phyloP scores from a whole-genome alignment of 1,140 invertebrate genomes.

The Acromyrmex heyeri region DNA sequence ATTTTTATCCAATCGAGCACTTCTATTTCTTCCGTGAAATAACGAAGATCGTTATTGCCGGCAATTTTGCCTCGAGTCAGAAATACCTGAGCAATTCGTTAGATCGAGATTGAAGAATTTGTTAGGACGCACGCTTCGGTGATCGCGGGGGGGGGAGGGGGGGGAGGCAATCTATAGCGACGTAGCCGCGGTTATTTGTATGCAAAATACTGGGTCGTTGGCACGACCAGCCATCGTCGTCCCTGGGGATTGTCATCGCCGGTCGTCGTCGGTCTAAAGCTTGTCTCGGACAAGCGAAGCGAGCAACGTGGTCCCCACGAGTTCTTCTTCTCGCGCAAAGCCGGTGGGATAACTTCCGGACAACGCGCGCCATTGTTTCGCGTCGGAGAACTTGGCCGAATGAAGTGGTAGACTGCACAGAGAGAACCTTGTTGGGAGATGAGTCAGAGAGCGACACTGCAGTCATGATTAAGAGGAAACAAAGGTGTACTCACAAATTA shows the following conservation, averaged over 20 bases:
- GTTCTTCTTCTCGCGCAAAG: conserved; percentile 46
- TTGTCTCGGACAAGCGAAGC: conserved; percentile 58
- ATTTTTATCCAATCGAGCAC: not conserved
- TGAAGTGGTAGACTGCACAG: conserved; percentile 2
- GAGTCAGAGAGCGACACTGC: conserved; percentile 53
- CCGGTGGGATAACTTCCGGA: conserved; percentile 59
- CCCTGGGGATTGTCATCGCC: conserved; percentile 54
- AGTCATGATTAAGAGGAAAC: conserved; percentile 65
- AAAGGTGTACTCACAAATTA: conserved; percentile 42
- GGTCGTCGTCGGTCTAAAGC: conserved; percentile 40
- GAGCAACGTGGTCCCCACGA: conserved; percentile 48
- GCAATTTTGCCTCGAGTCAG: not conserved
- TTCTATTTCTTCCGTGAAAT: not conserved
- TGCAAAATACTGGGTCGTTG: conserved; percentile 54
- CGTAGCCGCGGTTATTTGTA: conserved; percentile 56
- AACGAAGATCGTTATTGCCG: conserved; percentile 24
- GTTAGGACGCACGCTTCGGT: conserved; percentile 6
- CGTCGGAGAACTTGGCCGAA: conserved; percentile 37
- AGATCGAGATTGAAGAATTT: conserved; percentile 39
- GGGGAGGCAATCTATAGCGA: conserved; percentile 23
- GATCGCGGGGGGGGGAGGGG: not conserved
- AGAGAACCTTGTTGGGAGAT: conserved; percentile 31
- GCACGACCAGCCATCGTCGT: conserved; percentile 21
- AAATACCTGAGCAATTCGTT: conserved; percentile 26
- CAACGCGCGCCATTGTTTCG: conserved; percentile 60